These are phyloP conservation scores for Drosophila busckii DNA, from an alignment of 1,140 invertebrate species.

Conservation along the genomic window DNA sequence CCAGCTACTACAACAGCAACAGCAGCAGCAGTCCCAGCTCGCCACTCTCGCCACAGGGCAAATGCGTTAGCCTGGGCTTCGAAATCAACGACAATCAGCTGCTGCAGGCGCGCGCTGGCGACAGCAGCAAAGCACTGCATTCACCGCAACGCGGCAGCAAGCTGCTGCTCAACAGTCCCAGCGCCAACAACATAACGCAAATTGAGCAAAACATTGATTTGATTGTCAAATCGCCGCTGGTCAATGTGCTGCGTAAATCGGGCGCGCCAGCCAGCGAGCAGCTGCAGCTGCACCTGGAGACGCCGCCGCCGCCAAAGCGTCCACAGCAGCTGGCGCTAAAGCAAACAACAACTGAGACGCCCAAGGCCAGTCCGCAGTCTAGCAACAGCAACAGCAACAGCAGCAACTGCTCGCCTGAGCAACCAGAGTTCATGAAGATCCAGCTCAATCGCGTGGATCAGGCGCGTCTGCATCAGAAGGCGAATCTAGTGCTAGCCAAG, in stretches of 20 bases:
- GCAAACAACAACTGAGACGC: constrained; percentile 8
- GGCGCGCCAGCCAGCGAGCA: constrained; percentile 23
- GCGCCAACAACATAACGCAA: constrained; percentile 49
- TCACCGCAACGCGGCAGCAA: constrained; percentile 42
- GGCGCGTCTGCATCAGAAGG: constrained; percentile 72
- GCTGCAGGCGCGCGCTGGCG: constrained; percentile 39
- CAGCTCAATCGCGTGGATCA: constrained; percentile 84
- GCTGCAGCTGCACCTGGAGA: constrained; percentile 12
- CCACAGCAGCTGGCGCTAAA: constrained; percentile 54
- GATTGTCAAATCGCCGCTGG: constrained; percentile 71
- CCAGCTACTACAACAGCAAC: constrained; percentile 49
- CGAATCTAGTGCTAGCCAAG: constrained; percentile 82
- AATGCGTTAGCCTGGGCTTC: constrained; percentile 57
- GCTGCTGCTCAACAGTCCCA: constrained; percentile 29
- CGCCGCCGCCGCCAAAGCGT: constrained; percentile 18
- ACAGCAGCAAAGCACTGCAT: constrained; percentile 7
- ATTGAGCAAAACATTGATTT: constrained; percentile 74
- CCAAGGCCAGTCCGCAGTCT: constrained; percentile 30
- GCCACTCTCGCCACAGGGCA: constrained; percentile 45
- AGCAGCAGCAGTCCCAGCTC: constrained; percentile 32
- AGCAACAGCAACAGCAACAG: constrained; percentile 37
- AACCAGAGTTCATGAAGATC: constrained; percentile 86
- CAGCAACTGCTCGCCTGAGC: constrained; percentile 27
- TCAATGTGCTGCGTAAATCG: constrained; percentile 65
- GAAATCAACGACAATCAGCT: constrained; percentile 74